Base-by-base conservation (phyloP, 2,113 vertebrate species). In the Podocnemis expansa region DNA sequence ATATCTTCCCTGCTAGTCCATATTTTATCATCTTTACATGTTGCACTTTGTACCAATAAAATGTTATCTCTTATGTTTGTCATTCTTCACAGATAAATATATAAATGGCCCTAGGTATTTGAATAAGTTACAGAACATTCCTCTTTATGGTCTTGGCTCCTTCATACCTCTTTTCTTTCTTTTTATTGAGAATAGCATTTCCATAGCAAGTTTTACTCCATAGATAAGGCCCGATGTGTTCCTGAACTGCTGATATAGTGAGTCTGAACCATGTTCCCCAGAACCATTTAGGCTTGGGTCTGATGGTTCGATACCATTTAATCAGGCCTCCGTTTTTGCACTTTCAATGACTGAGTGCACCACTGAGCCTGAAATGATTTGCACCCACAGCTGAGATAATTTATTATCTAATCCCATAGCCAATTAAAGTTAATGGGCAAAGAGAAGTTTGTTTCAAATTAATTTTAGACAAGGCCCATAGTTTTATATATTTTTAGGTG, bases 191-290 rank as follows among this genome's bases (percentile, higher is more conserved):
- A 1, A 22, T 19, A 70, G 10, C 51, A 85, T 89, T 89, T 84
- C 29, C 38, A 52, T 54, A 31, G 38, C 49, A 83, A 80, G 1
- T 79, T 89, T 52, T 52, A n/a, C 5, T 82, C 12, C 27, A 1
- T 91, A 88, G 79, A 45, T 79, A 80, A 90, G 38, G 5, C 6
- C 60, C 67, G 31, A 34, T 63, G 12, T 80, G 10, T 27, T 43
- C 25, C 6, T 82, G 56, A 85, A 29, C 22, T 0, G 0, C 3
- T 82, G 3, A 6, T 41, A 0, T 0, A 38, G 25, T n/a, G 49
- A 81, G n/a, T 10, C n/a, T 45, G 21, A 91, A 24, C 75, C 10
- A 67, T 21, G 63, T 17, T 25, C 11, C 49, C 54, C 45, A 67
- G 31, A 38, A 78, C 49, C 1, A 29, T 80, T 78, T 80, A 52